Conservation (phyloP, 1,140 invertebrate genomes). For the Melitaea cinxia region DNA sequence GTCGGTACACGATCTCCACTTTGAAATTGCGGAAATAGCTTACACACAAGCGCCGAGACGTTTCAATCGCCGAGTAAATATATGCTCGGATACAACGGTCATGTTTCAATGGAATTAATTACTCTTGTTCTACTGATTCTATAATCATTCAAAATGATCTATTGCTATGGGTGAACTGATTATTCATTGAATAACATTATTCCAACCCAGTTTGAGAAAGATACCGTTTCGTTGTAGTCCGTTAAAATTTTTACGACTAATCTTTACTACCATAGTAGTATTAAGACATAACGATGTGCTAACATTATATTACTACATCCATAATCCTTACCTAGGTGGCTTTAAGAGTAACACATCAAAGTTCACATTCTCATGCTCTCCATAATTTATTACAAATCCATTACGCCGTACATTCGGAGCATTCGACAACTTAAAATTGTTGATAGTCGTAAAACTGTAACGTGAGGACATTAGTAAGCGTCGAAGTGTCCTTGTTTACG, state of each 20-base stretch:
- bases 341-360: too few relatives aligned
- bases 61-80: conserved; percentile 68
- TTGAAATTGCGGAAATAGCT: conserved; percentile 79
- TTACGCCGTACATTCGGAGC: conserved; percentile 41
- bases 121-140: conserved; percentile 41
- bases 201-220: not conserved
- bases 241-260: not conserved
- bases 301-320: too few relatives aligned
- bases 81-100: conserved; percentile 45
- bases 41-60: conserved; percentile 71
- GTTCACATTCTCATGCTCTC: conserved; percentile 9
- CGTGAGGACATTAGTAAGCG: conserved; percentile 70
- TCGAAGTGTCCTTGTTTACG: conserved; percentile 73
- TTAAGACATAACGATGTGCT: too few relatives aligned
- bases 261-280: too few relatives aligned
- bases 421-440: conserved; percentile 53
- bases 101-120: conserved; percentile 42
- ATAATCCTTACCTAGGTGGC: too few relatives aligned
- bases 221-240: not conserved
- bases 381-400: conserved; percentile 48
- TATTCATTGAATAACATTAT: conserved; percentile 13
- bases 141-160: conserved; percentile 33
- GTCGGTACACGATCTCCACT: conserved; percentile 73
- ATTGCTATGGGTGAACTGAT: conserved; percentile 18
- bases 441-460: conserved; percentile 71